Base-by-base conservation (phyloP, 2,888 invertebrate species). In the Luffia ferchaultella region DNA sequence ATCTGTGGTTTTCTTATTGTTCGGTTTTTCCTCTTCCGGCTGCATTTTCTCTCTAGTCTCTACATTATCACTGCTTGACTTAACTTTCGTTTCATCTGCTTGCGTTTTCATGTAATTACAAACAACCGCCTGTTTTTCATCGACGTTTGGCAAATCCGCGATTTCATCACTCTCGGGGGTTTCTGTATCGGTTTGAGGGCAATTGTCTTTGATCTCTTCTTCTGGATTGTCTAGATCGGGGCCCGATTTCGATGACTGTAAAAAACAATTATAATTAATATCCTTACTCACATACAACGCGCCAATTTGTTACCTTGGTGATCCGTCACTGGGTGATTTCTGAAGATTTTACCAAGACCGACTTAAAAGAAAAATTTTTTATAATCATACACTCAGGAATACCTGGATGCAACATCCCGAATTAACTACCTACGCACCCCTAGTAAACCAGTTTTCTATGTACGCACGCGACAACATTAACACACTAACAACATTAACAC, bases 191-290 rank as follows among this genome's bases (percentile, higher is more conserved):
- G 76, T 76, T 54, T 76, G 76, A 0, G 75, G 72, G 50, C 62
- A 58, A 45, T 70, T 61, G 17, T 76, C 74, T 15, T 61, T 58
- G 0, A 60, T 66, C 2, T 46, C 17, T 0, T 59, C 57, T 0
- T 55, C 55, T 9, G 60, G 12, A 30, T 12, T 56, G 0, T 68
- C 67, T 17, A 75, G 9, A 0, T 73, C 76, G 0, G 76, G 75
- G 0, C 74, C 76, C 16, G 60, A 59, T 53, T 67, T 69, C 1
- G 70, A 70, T 0, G 75, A 67, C 76, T 77, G 61, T 1, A 53
- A 62, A 48, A 42, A n/a, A 49, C 45, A 53, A 52, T 48, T 43
- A 7, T 2, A 9, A 20, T 18, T 18, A 16, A 20, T 20, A n/a
- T n/a, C n/a, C n/a, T n/a, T n/a, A n/a, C n/a, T n/a, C n/a, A n/a